A percentile compares a stretch with the other conserved stretches of the same genome.
These are phyloP conservation scores for Sylvicola fuscatus DNA, from an alignment of 2,888 invertebrate genomes.

Conservation along the genomic window DNA sequence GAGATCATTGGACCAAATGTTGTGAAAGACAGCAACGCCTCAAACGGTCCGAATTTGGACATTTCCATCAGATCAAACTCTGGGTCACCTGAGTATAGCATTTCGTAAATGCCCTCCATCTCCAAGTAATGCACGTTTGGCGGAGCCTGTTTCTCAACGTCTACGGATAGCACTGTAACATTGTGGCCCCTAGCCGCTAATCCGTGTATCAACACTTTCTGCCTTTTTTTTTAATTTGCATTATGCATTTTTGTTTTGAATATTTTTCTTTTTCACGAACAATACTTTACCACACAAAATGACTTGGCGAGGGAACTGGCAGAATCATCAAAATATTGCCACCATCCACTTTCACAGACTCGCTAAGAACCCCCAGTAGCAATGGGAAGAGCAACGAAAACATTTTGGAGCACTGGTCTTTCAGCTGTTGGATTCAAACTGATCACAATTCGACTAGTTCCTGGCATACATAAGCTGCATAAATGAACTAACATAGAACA, in stretches of 20 bases:
- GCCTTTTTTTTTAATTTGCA: conserved; percentile 1
- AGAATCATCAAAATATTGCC: conserved; percentile 5
- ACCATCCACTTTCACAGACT: not conserved
- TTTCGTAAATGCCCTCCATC: conserved; percentile 11
- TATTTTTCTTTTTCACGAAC: not conserved
- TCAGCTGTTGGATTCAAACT: no score
- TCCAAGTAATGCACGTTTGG: conserved; percentile 13
- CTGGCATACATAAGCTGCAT: no score
- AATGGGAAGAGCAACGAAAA: no score
- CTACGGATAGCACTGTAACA: conserved; percentile 10
- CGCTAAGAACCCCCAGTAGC: no score
- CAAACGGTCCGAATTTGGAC: not conserved
- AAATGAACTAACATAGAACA: no score
- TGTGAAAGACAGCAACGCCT: conserved; percentile 5
- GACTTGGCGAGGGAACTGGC: conserved; percentile 6
- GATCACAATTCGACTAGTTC: no score
- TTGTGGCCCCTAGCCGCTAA: conserved; percentile 8
- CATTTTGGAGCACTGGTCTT: no score
- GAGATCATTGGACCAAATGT: conserved; percentile 7
- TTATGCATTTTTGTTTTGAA: not conserved
- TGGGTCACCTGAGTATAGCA: not conserved
- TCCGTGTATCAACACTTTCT: conserved; percentile 4
- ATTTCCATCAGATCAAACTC: not conserved
- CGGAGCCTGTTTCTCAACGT: conserved; percentile 9
- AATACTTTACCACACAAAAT: conserved; percentile 6